Conservation (phyloP, 2,113 vertebrate genomes). For the Phalacrocorax brasilianus region DNA sequence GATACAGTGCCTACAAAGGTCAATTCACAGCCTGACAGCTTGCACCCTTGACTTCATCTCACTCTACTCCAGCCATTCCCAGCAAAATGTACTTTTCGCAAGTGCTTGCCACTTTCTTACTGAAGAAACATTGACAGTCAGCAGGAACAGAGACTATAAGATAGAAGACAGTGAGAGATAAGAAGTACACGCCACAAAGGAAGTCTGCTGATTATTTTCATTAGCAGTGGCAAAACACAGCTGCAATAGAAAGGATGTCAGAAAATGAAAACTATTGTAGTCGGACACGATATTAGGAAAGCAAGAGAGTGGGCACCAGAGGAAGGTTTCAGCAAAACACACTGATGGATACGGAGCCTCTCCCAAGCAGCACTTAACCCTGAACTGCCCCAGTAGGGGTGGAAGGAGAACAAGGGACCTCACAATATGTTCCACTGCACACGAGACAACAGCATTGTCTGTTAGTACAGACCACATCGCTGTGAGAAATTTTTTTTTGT, state of each 20-base stretch:
- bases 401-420: neutral
- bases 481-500: neutral
- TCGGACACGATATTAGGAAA: fast-evolving
- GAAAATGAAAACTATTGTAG: neutral
- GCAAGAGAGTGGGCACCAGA: neutral
- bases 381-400: fast-evolving
- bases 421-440: neutral
- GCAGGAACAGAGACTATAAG: neutral
- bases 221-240: neutral
- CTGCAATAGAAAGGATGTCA: neutral
- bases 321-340: neutral
- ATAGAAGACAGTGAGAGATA: neutral
- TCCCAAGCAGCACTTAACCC: neutral
- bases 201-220: neutral
- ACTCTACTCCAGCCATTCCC: neutral
- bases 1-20: neutral
- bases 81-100: neutral
- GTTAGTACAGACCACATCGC: neutral
- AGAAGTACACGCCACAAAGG: neutral
- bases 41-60: neutral
- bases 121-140: neutral
- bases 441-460: neutral
- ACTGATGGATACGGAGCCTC: neutral
- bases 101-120: neutral
- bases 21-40: neutral